Percentiles rank a stretch among this genome's conserved stretches.
Evolutionary conservation across 2,113 vertebrate species (phyloP).

Genomic region (Rhineura floridana): DNA sequence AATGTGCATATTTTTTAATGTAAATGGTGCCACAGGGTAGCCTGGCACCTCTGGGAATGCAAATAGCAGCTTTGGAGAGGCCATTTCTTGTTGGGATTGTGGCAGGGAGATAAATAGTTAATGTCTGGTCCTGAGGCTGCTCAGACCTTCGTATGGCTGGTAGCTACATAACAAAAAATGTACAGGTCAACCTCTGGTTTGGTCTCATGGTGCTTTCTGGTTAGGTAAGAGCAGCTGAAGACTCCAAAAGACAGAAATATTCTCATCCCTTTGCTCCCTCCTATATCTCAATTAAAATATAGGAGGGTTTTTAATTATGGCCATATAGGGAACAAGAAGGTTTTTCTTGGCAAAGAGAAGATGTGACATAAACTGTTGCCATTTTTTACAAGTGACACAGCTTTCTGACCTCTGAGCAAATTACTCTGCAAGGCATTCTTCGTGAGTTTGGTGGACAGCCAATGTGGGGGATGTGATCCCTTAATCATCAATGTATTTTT

Average conservation of each 20-base stretch:
- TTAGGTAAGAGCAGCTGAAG: background rate
- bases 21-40: background rate
- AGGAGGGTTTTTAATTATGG: background rate
- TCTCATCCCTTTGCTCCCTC: background rate
- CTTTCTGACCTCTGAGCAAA: slow-evolving; percentile 12
- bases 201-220: background rate
- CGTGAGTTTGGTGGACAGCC: background rate
- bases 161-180: background rate
- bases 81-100: background rate
- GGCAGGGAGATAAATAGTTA: background rate
- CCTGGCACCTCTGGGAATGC: background rate
- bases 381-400: background rate
- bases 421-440: background rate
- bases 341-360: slow-evolving; percentile 1
- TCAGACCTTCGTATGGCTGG: background rate
- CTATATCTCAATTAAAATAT: background rate
- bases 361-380: background rate
- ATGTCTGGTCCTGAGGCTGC: background rate
- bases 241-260: background rate
- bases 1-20: background rate
- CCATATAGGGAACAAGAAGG: background rate
- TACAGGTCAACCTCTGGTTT: no score
- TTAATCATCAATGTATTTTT: background rate
- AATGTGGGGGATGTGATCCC: background rate
- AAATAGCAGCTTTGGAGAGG: background rate